These are phyloP conservation scores for Sebastiscus tertius DNA, from an alignment of 2,797 vertebrate genomes.

Conservation along the genomic window DNA sequence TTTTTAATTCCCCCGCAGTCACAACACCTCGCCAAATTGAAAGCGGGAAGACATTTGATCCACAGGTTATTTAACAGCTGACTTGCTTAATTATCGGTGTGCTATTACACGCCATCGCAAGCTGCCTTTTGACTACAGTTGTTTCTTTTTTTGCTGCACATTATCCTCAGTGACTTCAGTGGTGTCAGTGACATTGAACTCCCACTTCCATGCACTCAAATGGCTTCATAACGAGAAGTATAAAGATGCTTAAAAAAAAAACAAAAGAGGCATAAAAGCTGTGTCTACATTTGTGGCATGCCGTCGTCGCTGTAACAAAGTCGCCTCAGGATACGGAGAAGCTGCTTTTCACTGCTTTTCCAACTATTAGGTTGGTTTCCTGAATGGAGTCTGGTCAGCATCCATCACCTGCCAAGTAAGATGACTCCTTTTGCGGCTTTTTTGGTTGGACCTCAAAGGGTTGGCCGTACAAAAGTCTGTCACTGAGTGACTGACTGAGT, in stretches of 20 bases:
- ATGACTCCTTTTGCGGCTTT: background rate
- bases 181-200: slow-evolving; percentile 3
- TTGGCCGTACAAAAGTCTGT: no score
- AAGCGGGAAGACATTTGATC: slow-evolving; percentile 38
- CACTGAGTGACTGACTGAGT: no score
- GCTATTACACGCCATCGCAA: slow-evolving; percentile 6
- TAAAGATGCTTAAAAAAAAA: background rate
- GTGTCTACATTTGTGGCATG: background rate
- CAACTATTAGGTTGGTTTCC: background rate
- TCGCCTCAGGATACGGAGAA: background rate
- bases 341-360: background rate
- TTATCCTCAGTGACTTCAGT: slow-evolving; percentile 9
- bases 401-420: slow-evolving; percentile 30
- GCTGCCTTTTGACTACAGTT: background rate
- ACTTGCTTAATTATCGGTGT: slow-evolving; percentile 29
- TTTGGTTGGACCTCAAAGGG: background rate
- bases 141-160: background rate
- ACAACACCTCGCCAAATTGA: slow-evolving; percentile 24
- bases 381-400: background rate
- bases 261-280: background rate
- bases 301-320: slow-evolving; percentile 9
- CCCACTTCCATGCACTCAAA: background rate
- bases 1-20: slow-evolving; percentile 23
- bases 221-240: background rate
- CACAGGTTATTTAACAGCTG: slow-evolving; percentile 41